phyloP scores from a whole-genome alignment of 2,113 vertebrate genomes.

The Eulemur rufifrons region DNA sequence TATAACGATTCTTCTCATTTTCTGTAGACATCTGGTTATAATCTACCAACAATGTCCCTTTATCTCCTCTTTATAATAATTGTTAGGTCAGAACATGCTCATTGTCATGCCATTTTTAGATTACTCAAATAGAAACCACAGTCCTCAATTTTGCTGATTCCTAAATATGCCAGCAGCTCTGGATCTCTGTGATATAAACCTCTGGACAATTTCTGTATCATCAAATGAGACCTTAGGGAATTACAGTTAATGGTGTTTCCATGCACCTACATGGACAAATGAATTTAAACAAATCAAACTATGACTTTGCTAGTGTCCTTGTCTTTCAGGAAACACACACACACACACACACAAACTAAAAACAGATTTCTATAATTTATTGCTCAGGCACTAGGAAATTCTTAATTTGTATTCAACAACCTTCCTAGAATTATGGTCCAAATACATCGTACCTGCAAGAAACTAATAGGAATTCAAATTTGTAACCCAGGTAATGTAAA shows the following conservation, averaged over 20 bases:
- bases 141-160: background rate
- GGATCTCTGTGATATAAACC: background rate
- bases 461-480: background rate
- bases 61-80: background rate
- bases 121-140: background rate
- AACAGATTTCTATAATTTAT: background rate
- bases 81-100: background rate
- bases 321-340: background rate
- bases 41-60: background rate
- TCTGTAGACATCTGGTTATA: background rate
- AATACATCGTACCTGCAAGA: background rate
- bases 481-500: background rate
- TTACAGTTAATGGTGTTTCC: background rate
- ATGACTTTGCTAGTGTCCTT: background rate
- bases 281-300: background rate
- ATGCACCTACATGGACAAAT: background rate
- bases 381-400: background rate
- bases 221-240: background rate
- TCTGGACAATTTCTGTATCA: background rate
- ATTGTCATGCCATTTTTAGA: background rate
- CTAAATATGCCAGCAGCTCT: background rate
- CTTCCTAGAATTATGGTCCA: background rate
- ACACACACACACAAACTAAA: background rate
- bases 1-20: background rate
- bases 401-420: background rate